Conservation (phyloP, 2,888 invertebrate species). For the Trichogramma evanescens region DNA sequence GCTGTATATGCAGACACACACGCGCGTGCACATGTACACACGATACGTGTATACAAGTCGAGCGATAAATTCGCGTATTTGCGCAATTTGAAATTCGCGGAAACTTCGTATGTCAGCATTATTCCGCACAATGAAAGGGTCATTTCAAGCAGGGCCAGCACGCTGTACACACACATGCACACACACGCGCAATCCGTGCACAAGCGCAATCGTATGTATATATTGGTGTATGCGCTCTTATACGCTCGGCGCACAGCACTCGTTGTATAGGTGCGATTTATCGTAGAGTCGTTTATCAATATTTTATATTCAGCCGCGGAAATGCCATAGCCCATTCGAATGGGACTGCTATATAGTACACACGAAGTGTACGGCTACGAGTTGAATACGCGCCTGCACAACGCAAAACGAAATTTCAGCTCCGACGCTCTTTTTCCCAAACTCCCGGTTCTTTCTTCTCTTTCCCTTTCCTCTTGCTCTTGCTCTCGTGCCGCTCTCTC, state of each 20-base stretch:
- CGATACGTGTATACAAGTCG: not conserved
- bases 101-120: slow-evolving; percentile 21
- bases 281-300: slow-evolving; percentile 21
- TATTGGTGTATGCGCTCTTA: no score
- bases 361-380: no score
- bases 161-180: no score
- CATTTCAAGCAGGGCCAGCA: slow-evolving; percentile 1
- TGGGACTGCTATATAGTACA: no score
- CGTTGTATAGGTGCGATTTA: slow-evolving; percentile 8
- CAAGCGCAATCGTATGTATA: not conserved
- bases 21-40: not conserved
- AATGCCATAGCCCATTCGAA: not conserved
- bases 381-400: no score
- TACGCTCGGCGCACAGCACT: no score
- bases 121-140: slow-evolving; percentile 21
- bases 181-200: not conserved
- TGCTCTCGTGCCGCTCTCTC: not conserved
- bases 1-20: not conserved
- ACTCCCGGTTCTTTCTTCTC: not conserved
- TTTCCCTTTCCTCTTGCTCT: not conserved
- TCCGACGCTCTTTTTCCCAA: not conserved
- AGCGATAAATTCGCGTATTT: slow-evolving; percentile 21
- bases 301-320: slow-evolving; percentile 19
- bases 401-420: slow-evolving; percentile 15
- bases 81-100: slow-evolving; percentile 19